Evolutionary conservation across 1,140 invertebrate species (phyloP).

Genomic region (Limonius californicus): DNA sequence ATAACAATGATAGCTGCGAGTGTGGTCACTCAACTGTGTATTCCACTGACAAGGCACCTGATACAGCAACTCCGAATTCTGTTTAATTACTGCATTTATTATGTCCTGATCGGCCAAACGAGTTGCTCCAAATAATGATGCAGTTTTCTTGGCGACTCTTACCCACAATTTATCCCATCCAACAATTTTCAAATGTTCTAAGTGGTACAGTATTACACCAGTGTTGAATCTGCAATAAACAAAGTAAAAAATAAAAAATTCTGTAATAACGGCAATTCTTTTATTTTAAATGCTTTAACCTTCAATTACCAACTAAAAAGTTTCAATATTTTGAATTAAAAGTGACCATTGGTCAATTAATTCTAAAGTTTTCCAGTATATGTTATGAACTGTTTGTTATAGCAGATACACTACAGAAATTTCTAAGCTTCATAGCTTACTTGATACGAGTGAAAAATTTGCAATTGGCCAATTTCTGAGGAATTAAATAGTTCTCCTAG

Average conservation of each 20-base stretch:
- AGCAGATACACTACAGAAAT: too few relatives aligned
- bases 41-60: constrained; percentile 88
- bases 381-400: too few relatives aligned
- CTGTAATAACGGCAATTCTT: not conserved
- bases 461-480: too few relatives aligned
- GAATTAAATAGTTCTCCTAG: too few relatives aligned
- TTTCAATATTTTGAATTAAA: too few relatives aligned
- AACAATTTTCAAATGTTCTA: constrained; percentile 64
- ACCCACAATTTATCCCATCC: constrained; percentile 78
- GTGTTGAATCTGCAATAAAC: constrained; percentile 71
- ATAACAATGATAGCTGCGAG: constrained; percentile 79
- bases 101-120: constrained; percentile 90
- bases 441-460: too few relatives aligned
- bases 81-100: constrained; percentile 85
- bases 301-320: too few relatives aligned
- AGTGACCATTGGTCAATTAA: too few relatives aligned
- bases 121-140: constrained; percentile 67
- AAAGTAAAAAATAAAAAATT: too few relatives aligned
- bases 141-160: constrained; percentile 68
- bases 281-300: too few relatives aligned
- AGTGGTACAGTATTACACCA: constrained; percentile 82
- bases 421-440: too few relatives aligned
- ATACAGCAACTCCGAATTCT: constrained; percentile 71
- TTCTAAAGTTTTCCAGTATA: too few relatives aligned
- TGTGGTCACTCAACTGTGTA: constrained; percentile 87